Evolutionary conservation across 2,113 vertebrate genomes (phyloP).

Genomic region (Myrmecophaga tridactyla): DNA sequence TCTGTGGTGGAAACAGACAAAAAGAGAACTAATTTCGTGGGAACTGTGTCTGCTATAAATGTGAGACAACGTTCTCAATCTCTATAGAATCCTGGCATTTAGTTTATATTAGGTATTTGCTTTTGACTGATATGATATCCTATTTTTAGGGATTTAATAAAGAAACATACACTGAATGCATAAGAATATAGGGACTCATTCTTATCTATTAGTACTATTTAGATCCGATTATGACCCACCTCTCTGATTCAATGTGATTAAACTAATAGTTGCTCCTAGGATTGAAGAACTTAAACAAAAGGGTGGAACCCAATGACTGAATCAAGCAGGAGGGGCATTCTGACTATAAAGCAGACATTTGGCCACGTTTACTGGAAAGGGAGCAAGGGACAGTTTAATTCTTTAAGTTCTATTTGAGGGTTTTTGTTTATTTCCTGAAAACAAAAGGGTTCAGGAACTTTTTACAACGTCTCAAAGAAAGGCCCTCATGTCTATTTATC

Average conservation of each 20-base stretch:
- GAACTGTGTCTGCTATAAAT: not conserved
- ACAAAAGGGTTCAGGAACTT: constrained; percentile 15
- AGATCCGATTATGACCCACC: not conserved
- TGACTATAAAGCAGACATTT: not conserved
- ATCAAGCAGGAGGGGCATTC: not conserved
- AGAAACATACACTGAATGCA: not conserved
- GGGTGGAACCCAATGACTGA: not conserved
- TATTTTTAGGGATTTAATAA: constrained; percentile 29
- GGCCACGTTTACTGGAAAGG: not conserved
- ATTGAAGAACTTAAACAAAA: constrained; percentile 12
- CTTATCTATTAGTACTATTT: not conserved
- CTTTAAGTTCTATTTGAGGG: not conserved
- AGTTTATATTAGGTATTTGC: not conserved
- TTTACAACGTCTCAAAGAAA: not conserved
- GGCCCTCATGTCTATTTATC: not conserved
- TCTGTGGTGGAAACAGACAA: not conserved
- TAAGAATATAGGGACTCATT: not conserved
- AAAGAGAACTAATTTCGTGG: not conserved
- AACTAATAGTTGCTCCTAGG: not conserved
- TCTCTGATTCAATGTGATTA: constrained; percentile 32
- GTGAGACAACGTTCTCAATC: not conserved
- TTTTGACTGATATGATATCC: not conserved
- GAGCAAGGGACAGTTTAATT: not conserved
- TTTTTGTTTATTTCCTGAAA: constrained; percentile 19
- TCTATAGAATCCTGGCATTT: not conserved